A percentile compares a stretch with the other conserved stretches of the same genome.
phyloP scores from a whole-genome alignment of 2,113 vertebrate species.

The Xenopus tropicalis region UCB_Xtro_10.0 CM004449.2:97465001-97465500 shows the following conservation, averaged over 20 bases:
- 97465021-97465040: too few species aligned
- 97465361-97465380: background rate
- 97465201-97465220: background rate
- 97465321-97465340: background rate
- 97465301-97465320: slow-evolving; percentile 15
- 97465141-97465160: background rate
- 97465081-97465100: too few species aligned
- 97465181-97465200: background rate
- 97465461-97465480: too few species aligned
- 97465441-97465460: too few species aligned
- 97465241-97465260: background rate
- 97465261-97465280: slow-evolving; percentile 2
- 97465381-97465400: background rate
- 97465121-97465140: too few species aligned
- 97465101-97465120: too few species aligned
- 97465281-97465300: slow-evolving; percentile 2
- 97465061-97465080: too few species aligned
- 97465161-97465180: background rate
- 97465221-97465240: slow-evolving; percentile 4
- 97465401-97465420: background rate
- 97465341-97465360: background rate
- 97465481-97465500: too few species aligned
- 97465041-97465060: too few species aligned
- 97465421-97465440: background rate
- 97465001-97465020: too few species aligned